Conservation (phyloP, 1,140 invertebrate genomes). For the Eueides isabella region DNA sequence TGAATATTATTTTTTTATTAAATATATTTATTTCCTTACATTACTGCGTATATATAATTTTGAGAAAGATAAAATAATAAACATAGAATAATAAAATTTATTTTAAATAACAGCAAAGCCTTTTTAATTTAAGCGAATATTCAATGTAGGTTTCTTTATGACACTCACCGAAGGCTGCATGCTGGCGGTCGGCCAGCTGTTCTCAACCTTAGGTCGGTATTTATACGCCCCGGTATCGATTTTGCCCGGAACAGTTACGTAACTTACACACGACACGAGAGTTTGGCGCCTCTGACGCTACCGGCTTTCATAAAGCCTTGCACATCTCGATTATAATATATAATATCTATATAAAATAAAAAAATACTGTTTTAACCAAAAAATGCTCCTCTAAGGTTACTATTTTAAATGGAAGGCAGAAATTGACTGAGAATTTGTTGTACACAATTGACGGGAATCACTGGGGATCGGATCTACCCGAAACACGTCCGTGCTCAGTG, state of each 20-base stretch:
- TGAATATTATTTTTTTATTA: no score
- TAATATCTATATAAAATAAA: conserved; percentile 25
- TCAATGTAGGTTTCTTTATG: neutral
- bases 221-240: conserved; percentile 77
- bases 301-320: conserved; percentile 44
- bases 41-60: neutral
- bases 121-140: conserved; percentile 1
- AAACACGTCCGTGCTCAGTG: conserved; percentile 59
- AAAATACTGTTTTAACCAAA: neutral
- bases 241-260: conserved; percentile 76
- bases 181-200: conserved; percentile 74
- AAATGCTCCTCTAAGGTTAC: neutral
- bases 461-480: conserved; percentile 41
- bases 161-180: conserved; percentile 73
- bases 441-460: conserved; percentile 58
- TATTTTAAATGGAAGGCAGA: conserved; percentile 59
- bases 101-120: neutral
- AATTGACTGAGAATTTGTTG: conserved; percentile 57
- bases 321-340: conserved; percentile 44
- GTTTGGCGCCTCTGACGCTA: conserved; percentile 58
- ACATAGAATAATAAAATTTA: neutral
- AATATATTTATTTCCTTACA: neutral
- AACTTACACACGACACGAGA: conserved; percentile 64
- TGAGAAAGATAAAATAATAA: neutral
- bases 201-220: conserved; percentile 69